Base-by-base conservation (phyloP, 2,888 invertebrate genomes). In the Plebejus melissa region DNA sequence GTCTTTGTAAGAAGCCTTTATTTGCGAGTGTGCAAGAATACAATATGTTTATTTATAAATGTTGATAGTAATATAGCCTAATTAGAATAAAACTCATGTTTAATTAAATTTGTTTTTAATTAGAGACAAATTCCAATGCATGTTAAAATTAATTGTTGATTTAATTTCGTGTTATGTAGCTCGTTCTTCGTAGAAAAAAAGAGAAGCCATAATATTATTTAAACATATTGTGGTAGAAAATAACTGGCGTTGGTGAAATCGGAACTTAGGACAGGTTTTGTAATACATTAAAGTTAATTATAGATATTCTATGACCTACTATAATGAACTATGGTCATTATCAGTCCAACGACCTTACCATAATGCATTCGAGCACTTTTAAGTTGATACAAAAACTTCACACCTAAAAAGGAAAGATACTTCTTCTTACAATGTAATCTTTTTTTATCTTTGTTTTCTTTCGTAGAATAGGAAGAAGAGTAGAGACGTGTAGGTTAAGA, bases 1-100 rank as follows among this genome's bases (percentile, higher is more conserved):
- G 70, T 60, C 71, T 3, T 71, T 75, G n/a, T 57, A 36, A 69
- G 72, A 72, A 71, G 58, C 16, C 46, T 76, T 65, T 46, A 74
- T 58, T 22, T 28, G 38, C 46, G 9, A 58, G 13, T 74, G n/a
- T 38, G n/a, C 46, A 36, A 36, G 16, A 74, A 32, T 9, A 3
- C 58, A 22, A 22, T 22, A 32, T 74, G 32, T 28, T 57, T 36
- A 28, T 22, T 28, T 46, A 9, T 13, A 6, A 11, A 28, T 46
- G 46, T 28, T 50, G 16, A 41, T 22, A 28, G 28, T 60, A 28
- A 11, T 60, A 28, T 60, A 28, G 60, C 60, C 7, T 60, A 28
- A 60, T 60, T 60, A 28, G 4, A 11, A 11, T 58, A 57, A 60
- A 60, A 28, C 11, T 60, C 28, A 60, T 60, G 28, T 60, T 60